Conservation (phyloP, 2,113 vertebrate species). For the Rhynchomys soricoides region DNA sequence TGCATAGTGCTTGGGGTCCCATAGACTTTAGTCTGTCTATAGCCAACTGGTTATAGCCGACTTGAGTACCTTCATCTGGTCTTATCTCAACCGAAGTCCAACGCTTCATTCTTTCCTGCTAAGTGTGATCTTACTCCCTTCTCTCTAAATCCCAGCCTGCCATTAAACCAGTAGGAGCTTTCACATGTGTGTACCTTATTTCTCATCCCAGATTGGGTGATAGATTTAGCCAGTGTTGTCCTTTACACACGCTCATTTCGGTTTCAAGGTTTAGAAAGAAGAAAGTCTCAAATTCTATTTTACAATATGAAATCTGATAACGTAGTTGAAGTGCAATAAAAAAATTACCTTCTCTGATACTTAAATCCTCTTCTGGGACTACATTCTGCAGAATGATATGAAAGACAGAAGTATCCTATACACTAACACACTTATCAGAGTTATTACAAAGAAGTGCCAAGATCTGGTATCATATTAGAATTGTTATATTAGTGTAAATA, state of each 20-base stretch:
- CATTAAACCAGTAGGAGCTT: not conserved
- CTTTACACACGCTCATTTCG: slow-evolving; percentile 32
- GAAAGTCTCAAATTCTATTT: not conserved
- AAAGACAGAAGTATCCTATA: not conserved
- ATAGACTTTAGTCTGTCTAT: not conserved
- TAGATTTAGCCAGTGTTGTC: not conserved
- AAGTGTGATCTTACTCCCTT: not conserved
- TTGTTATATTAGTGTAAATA: slow-evolving; percentile 31
- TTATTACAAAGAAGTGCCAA: slow-evolving; percentile 9
- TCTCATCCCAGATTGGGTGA: not conserved
- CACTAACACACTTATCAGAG: not conserved
- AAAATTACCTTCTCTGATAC: not conserved
- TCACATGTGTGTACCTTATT: not conserved
- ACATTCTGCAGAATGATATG: not conserved
- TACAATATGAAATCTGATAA: slow-evolving; percentile 29
- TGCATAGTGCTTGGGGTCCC: not conserved
- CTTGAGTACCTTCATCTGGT: not conserved
- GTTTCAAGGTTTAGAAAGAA: slow-evolving; percentile 3
- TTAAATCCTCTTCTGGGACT: slow-evolving; percentile 17
- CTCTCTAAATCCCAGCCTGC: not conserved
- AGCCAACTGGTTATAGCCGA: not conserved
- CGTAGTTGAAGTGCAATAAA: not conserved
- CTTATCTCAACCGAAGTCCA: not conserved
- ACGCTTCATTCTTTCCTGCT: not conserved
- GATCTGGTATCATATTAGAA: not conserved